Evolutionary conservation across 2,113 vertebrate species (phyloP), one percentile per base, ranked within the genome.

Genomic region (Falco punctatus): DNA sequence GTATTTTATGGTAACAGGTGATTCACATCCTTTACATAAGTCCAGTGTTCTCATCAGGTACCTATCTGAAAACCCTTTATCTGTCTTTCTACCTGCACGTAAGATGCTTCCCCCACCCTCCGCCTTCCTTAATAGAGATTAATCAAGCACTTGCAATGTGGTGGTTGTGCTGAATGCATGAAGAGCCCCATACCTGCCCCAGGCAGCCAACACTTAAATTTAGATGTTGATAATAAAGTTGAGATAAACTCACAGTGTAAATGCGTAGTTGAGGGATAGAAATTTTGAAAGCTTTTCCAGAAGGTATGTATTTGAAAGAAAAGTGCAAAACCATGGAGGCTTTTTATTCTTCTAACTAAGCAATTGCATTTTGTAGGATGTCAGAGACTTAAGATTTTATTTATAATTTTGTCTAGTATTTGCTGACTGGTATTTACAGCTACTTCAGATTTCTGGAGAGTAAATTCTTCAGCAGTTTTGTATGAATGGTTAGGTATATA

Each of bases 1-100:
- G 26, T 32, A 26, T 27, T 38, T 46, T 2, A 21, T 22, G 17
- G 0, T 23, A 13, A 14, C 9, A 16, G 65, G 19, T 74, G 0
- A 28, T 59, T 78, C 69, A 5, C n/a, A n/a, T 54, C 26, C 26
- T 88, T 66, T 26, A 15, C 4, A 0, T 49, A 22, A 15, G 24
- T 64, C 15, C 48, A 7, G 71, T 24, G 48, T 62, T 70, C 66
- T 42, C 30, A 5, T 5, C 1, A 38, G 2, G 28, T 59, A 16
- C 35, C 20, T 10, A 1, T 1, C 40, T 42, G 64, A 70, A 54
- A 30, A 9, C 52, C 21, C 30, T 49, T 30, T 38, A 4, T 51
- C 78, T 66, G 16, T 32, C 54, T 46, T 42, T 26, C 13, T 28
- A 7, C 78, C 79, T 13, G n/a, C 1, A 7, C 4, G 15, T 19